phyloP scores from a whole-genome alignment of 2,113 vertebrate genomes.

The Lamprotornis superbus region DNA sequence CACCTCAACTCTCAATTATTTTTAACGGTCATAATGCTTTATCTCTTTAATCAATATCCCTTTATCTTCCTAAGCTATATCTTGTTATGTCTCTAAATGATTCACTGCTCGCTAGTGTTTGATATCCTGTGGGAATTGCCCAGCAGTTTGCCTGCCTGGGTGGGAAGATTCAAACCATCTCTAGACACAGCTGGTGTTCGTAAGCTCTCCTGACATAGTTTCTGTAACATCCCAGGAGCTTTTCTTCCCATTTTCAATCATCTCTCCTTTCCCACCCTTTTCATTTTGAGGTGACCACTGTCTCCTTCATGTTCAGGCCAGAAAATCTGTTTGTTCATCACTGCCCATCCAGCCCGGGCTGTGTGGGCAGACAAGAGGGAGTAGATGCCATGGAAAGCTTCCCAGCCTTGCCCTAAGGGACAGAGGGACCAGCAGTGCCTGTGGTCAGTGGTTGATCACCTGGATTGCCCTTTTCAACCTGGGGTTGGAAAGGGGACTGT shows the following conservation, averaged over 20 bases:
- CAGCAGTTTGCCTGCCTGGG: neutral
- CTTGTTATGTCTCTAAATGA: neutral
- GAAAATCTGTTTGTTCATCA: neutral
- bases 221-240: neutral
- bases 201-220: rapidly evolving
- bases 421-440: rapidly evolving
- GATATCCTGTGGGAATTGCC: neutral
- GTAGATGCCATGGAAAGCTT: neutral
- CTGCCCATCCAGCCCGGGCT: rapidly evolving
- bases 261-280: neutral
- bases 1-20: neutral
- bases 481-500: rapidly evolving
- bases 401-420: neutral
- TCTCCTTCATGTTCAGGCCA: neutral
- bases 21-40: neutral
- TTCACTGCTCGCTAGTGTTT: neutral
- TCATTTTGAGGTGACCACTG: neutral
- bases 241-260: neutral
- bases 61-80: neutral
- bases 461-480: rapidly evolving
- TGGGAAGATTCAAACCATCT: neutral
- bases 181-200: neutral
- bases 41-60: neutral
- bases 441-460: rapidly evolving
- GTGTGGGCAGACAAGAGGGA: neutral